Evolutionary conservation across 2,797 vertebrate genomes (phyloP).

Genomic region (Hydrocynus forskahlii): DNA sequence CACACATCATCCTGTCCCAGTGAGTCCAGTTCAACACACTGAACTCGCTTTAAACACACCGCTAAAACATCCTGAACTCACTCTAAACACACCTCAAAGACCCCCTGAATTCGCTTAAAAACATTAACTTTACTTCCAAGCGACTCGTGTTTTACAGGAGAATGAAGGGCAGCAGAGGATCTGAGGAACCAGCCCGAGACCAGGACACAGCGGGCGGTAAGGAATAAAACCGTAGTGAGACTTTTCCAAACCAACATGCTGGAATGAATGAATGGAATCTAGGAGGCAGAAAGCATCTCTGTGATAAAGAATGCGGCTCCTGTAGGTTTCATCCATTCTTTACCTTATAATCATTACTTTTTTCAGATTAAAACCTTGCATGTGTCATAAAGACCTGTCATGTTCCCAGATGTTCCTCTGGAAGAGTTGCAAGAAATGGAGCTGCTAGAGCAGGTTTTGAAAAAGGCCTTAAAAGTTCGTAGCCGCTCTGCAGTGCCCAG

Average conservation of each 20-base stretch:
- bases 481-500: slow-evolving; percentile 53
- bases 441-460: slow-evolving; percentile 73
- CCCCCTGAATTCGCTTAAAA: too few relatives aligned
- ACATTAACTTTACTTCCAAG: not conserved
- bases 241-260: too few relatives aligned
- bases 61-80: too few relatives aligned
- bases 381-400: slow-evolving; percentile 33
- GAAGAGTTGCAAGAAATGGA: slow-evolving; percentile 73
- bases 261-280: too few relatives aligned
- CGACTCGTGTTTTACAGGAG: slow-evolving; percentile 17
- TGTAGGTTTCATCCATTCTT: too few relatives aligned
- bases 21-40: too few relatives aligned
- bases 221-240: not conserved
- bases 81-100: too few relatives aligned
- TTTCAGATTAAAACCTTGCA: not conserved
- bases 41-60: too few relatives aligned
- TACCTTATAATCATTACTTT: too few relatives aligned
- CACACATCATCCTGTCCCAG: too few relatives aligned
- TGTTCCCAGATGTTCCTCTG: slow-evolving; percentile 52
- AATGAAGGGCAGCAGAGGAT: not conserved
- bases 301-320: too few relatives aligned
- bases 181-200: not conserved
- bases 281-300: too few relatives aligned
- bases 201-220: slow-evolving; percentile 2
- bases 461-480: slow-evolving; percentile 75